Evolutionary conservation across 92 coral and sea anemone species (phyloP).

Genomic region (Metridium senile): DNA sequence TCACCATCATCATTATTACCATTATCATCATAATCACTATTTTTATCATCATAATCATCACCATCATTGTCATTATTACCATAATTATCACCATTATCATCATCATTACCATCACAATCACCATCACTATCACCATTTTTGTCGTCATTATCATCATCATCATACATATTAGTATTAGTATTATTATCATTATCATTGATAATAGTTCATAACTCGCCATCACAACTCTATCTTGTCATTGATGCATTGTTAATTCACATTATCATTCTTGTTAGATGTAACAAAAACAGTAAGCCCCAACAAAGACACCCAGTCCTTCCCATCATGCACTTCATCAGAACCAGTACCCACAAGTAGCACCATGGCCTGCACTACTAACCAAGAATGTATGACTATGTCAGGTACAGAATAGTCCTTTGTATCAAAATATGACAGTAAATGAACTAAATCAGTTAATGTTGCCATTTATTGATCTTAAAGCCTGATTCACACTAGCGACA

Average conservation of each 20-base stretch:
- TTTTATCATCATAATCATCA: too few relatives aligned
- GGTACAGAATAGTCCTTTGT: too few relatives aligned
- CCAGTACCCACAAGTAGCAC: neutral
- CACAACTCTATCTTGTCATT: neutral
- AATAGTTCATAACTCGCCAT: too few relatives aligned
- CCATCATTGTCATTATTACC: neutral
- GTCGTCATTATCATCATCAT: too few relatives aligned
- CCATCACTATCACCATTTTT: neutral
- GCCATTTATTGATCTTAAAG: too few relatives aligned
- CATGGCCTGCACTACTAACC: neutral
- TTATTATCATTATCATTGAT: too few relatives aligned
- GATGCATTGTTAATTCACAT: neutral
- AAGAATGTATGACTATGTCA: neutral
- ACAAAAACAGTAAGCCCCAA: conserved; percentile 18
- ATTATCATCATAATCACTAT: too few relatives aligned
- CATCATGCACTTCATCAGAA: conserved; percentile 5
- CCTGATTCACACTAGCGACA: too few relatives aligned
- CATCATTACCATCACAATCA: neutral
- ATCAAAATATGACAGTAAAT: too few relatives aligned
- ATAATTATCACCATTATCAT: neutral
- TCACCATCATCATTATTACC: too few relatives aligned
- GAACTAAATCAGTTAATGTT: too few relatives aligned
- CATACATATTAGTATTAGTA: too few relatives aligned
- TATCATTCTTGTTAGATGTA: conserved; percentile 16
- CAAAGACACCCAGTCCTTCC: conserved; percentile 15